These are phyloP conservation scores for Dorcus parallelipipedus DNA, from an alignment of 2,888 invertebrate species.

Conservation along the genomic window DNA sequence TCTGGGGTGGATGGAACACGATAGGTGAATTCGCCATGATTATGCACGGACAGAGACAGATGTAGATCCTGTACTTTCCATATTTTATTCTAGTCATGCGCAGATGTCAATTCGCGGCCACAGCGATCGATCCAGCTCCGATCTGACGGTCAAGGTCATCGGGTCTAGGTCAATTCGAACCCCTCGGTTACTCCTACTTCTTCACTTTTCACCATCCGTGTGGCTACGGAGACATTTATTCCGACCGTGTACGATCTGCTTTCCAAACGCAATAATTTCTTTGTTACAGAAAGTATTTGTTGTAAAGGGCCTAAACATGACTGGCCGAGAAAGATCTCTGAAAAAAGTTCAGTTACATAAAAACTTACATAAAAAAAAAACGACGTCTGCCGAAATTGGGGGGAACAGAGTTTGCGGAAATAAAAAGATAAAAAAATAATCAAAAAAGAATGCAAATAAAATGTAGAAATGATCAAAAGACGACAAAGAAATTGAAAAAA, in stretches of 20 bases:
- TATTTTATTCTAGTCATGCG: constrained; percentile 11
- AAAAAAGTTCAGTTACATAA: too few relatives aligned
- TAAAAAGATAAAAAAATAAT: too few relatives aligned
- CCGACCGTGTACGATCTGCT: neutral
- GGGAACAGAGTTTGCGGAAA: too few relatives aligned
- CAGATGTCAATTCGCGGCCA: constrained; percentile 2
- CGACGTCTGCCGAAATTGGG: too few relatives aligned
- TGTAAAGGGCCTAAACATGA: too few relatives aligned
- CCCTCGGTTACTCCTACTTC: constrained; percentile 12
- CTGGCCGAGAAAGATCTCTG: too few relatives aligned
- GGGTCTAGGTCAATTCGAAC: constrained; percentile 38
- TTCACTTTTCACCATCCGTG: neutral
- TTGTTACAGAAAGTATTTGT: too few relatives aligned
- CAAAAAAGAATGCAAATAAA: too few relatives aligned
- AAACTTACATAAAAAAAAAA: too few relatives aligned
- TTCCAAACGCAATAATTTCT: too few relatives aligned
- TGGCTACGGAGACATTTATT: neutral
- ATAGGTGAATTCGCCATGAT: neutral
- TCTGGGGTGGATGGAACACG: neutral
- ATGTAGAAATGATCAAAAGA: too few relatives aligned
- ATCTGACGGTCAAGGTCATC: constrained; percentile 42
- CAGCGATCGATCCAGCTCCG: constrained; percentile 30
- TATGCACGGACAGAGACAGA: neutral
- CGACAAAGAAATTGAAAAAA: too few relatives aligned
- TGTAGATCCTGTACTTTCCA: constrained; percentile 4